These are phyloP conservation scores for Drosophila athabasca DNA, from an alignment of 1,140 invertebrate species.

Conservation along the genomic window DNA sequence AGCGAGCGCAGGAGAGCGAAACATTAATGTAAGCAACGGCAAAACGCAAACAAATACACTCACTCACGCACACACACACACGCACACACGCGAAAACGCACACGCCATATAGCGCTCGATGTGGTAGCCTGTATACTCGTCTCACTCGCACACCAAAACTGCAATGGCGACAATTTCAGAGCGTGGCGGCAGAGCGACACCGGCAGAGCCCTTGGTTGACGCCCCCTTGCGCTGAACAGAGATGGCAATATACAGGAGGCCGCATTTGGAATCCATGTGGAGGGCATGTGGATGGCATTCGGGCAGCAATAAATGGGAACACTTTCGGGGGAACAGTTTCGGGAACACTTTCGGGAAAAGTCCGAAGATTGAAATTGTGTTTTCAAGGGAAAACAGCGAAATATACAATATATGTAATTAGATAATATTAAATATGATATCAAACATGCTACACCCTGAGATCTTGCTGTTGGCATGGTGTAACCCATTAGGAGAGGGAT, in stretches of 20 bases:
- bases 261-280: conserved; percentile 40
- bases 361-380: too few species aligned
- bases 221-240: conserved; percentile 47
- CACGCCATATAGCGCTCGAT: background rate
- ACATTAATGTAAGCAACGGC: conserved; percentile 65
- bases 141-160: conserved; percentile 62
- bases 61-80: conserved; percentile 23
- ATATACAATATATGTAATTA: too few species aligned
- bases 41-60: conserved; percentile 39
- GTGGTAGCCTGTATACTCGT: conserved; percentile 20
- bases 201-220: conserved; percentile 15
- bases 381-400: too few species aligned
- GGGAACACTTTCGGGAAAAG: background rate
- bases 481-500: too few species aligned
- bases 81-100: background rate
- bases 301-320: conserved; percentile 24
- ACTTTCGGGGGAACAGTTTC: conserved; percentile 36
- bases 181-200: conserved; percentile 11
- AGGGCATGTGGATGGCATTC: conserved; percentile 6
- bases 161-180: conserved; percentile 72
- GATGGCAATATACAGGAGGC: conserved; percentile 23
- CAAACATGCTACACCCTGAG: too few species aligned
- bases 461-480: too few species aligned
- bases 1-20: conserved; percentile 5
- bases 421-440: too few species aligned